phyloP scores from a whole-genome alignment of 2,888 invertebrate genomes.

The Azorinus chamasolen region DNA sequence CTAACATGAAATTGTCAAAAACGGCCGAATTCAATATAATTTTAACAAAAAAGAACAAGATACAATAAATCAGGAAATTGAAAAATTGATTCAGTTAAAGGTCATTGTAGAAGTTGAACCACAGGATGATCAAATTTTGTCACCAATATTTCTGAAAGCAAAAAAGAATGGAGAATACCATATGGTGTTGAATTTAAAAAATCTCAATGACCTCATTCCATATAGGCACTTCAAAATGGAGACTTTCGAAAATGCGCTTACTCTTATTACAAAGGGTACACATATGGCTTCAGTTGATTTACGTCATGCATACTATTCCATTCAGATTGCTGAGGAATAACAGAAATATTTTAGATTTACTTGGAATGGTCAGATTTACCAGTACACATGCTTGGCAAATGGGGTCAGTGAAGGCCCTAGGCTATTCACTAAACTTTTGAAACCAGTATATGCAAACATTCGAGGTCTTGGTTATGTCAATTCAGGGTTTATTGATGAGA shows the following conservation, averaged over 20 bases:
- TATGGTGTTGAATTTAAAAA: conserved; percentile 53
- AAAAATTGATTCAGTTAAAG: conserved; percentile 21
- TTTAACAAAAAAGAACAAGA: conserved; percentile 13
- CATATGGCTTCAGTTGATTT: conserved; percentile 40
- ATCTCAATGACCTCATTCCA: conserved; percentile 40
- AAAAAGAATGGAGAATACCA: conserved; percentile 52
- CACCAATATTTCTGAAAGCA: conserved; percentile 44
- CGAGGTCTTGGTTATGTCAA: background rate
- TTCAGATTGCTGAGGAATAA: conserved; percentile 7
- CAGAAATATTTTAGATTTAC: conserved; percentile 6
- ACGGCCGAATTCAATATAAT: conserved; percentile 2
- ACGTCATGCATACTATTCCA: conserved; percentile 24
- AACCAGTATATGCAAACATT: conserved; percentile 1
- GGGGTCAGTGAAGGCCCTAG: conserved; percentile 1
- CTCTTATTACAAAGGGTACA: conserved; percentile 4
- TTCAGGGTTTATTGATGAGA: conserved; percentile 41
- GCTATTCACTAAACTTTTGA: conserved; percentile 5
- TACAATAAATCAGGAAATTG: conserved; percentile 24
- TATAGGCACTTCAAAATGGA: conserved; percentile 62
- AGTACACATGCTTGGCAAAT: conserved; percentile 5
- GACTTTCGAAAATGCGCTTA: conserved; percentile 45
- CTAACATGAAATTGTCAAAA: background rate
- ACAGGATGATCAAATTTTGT: conserved; percentile 11
- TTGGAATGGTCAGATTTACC: conserved; percentile 1
- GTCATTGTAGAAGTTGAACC: conserved; percentile 12